Base-by-base conservation (phyloP, 2,113 vertebrate genomes). In the Strigops habroptila region DNA sequence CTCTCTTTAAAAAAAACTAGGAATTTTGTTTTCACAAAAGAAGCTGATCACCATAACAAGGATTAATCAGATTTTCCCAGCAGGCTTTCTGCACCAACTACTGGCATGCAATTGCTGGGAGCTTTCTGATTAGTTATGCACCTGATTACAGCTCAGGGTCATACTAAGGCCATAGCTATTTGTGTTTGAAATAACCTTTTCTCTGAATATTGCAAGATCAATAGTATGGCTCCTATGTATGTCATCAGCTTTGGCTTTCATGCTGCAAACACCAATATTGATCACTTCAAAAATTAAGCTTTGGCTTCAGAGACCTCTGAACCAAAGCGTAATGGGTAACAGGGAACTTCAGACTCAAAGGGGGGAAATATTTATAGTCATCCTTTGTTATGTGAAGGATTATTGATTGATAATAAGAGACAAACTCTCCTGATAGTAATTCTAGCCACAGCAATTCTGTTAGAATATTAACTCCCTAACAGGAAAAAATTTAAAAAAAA, bases 271-370 rank as follows among this genome's bases (percentile, higher is more conserved):
- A 55, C 53, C 31, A 82, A 5, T 63, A 93, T 25, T 39, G 86
- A 96, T 95, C 81, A n/a, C 31, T 59, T 85, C 44, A 94, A 77
- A 93, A 94, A 93, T n/a, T 12, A 69, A 87, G 30, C 46, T 63
- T 76, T 78, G 71, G 18, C 22, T 93, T 91, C 44, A 71, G 74
- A 92, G 57, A 82, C 28, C 53, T 88, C 49, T 88, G 77, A 82
- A 91, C 53, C 19, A 33, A 69, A 81, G 43, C 86, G 57, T 69
- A 76, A 93, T 28, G 28, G 31, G 27, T 65, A 79, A 74, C 46
- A n/a, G 27, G 51, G 77, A 96, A 87, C 49, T 86, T 84, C 49
- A 89, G 59, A n/a, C 49, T 76, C 65, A 82, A 62, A 93, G 35
- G 14, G 24, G 21, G 8, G 6, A 55, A 79, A 85, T 92, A 94